Evolutionary conservation across 1,140 invertebrate genomes (phyloP), one percentile per base, ranked within the genome.

Genomic region (Mamestra configurata): DNA sequence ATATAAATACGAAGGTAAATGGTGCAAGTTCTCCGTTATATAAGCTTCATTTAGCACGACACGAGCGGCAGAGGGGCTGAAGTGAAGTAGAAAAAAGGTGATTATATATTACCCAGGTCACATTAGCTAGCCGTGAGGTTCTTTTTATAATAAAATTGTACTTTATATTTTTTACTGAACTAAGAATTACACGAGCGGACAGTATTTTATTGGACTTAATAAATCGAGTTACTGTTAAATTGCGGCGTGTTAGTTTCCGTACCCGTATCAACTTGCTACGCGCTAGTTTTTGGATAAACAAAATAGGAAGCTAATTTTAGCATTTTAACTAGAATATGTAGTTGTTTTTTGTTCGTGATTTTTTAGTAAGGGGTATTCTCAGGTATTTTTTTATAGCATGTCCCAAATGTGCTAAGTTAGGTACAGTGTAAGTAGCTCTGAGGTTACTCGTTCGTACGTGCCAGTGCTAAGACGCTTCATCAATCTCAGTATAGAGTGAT

Each of bases 31-130:
- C 22, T 71, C 6, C 49, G 68, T 53, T 71, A 71, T 35, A 35
- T 71, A 71, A 53, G 68, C 68, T 71, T 71, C 68, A 71, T 71
- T 71, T 71, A 71, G 68, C 46, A 71, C 46, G 68, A 71, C 68
- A 71, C 68, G 46, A n/a, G 35, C 15, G 37, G 40, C 66, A 49
- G 66, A 71, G 68, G 68, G 68, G 68, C 46, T 53, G 43, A 35
- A 71, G 24, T 71, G 46, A 53, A 51, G 68, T 35, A 71, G 68
- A 71, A 71, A 71, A 71, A 71, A 51, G 68, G 68, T 70, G 66
- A 70, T 70, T 70, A 43, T 70, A 68, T 68, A 68, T 46, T 68
- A 20, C 37, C 20, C 64, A 68, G 40, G 37, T 27, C 66, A 46
- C 66, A 70, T 70, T 70, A 70, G 22, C 66, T 70, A 20, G 35